Conservation (phyloP, 2,797 vertebrate genomes). For the Tragopan temminckii region DNA sequence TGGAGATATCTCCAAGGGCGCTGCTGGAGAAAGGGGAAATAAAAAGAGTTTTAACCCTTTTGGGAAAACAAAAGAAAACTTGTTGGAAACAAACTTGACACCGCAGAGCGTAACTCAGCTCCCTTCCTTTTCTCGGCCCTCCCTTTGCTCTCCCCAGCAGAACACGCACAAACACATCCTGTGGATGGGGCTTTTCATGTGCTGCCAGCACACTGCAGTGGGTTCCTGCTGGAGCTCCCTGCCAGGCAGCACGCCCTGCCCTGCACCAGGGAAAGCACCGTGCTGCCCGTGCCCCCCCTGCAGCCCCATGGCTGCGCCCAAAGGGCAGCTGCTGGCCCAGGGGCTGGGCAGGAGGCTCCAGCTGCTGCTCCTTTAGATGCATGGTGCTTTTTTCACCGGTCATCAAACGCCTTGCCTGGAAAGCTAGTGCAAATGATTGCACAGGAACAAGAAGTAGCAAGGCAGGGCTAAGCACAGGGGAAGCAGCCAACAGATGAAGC, state of each 20-base stretch:
- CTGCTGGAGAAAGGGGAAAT: neutral
- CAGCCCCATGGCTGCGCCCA: accelerated
- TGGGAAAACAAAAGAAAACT: neutral
- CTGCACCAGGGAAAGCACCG: neutral
- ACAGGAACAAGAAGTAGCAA: accelerated
- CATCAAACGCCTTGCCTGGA: neutral
- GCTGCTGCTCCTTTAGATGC: accelerated
- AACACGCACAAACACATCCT: slow-evolving; percentile 61
- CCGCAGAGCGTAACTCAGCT: neutral
- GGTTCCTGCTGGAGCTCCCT: neutral
- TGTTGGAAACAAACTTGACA: neutral
- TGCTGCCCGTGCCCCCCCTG: too few relatives aligned
- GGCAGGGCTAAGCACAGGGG: neutral
- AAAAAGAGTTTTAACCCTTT: neutral
- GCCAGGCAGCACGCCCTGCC: too few relatives aligned
- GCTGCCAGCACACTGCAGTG: slow-evolving; percentile 59
- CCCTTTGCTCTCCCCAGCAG: neutral
- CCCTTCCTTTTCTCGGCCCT: neutral
- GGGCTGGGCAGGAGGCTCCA: neutral
- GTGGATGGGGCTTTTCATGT: slow-evolving; percentile 52
- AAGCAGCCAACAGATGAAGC: neutral
- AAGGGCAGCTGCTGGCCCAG: accelerated
- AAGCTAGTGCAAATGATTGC: accelerated
- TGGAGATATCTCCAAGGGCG: slow-evolving; percentile 1
- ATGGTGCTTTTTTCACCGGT: neutral